Conservation (phyloP, 2,888 invertebrate species). For the Sicus ferrugineus region DNA sequence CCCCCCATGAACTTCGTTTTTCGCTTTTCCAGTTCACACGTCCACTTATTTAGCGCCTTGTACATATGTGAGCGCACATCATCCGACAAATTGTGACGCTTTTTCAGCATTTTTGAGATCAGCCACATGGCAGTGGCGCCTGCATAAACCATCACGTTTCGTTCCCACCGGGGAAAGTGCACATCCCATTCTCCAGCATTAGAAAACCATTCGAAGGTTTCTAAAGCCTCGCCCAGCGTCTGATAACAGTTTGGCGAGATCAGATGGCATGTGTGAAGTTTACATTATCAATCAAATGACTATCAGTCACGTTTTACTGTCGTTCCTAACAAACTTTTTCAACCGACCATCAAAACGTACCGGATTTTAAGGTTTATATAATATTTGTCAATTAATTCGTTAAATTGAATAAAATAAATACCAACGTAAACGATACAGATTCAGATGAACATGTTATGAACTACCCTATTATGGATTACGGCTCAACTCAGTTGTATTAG, state of each 20-base stretch:
- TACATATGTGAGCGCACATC: slow-evolving; percentile 91
- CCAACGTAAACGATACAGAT: too few relatives aligned
- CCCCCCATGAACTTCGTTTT: slow-evolving; percentile 87
- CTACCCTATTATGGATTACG: neutral
- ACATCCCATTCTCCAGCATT: slow-evolving; percentile 91
- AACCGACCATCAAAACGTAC: too few relatives aligned
- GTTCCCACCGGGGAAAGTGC: slow-evolving; percentile 87
- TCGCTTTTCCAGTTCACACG: slow-evolving; percentile 72
- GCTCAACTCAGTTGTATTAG: too few relatives aligned
- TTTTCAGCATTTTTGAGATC: slow-evolving; percentile 87
- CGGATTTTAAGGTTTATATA: too few relatives aligned
- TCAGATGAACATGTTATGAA: too few relatives aligned
- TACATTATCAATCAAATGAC: too few relatives aligned
- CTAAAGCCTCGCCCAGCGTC: slow-evolving; percentile 81
- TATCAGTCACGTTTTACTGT: too few relatives aligned
- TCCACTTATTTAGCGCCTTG: slow-evolving; percentile 86
- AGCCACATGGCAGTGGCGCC: slow-evolving; percentile 95
- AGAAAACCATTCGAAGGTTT: slow-evolving; percentile 95
- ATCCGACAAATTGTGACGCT: slow-evolving; percentile 82
- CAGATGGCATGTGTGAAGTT: too few relatives aligned
- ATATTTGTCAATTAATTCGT: too few relatives aligned
- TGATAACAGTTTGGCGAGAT: slow-evolving; percentile 97
- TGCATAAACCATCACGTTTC: slow-evolving; percentile 85
- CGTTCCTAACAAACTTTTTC: too few relatives aligned
- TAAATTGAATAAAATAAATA: too few relatives aligned